Base-by-base conservation (phyloP, 2,888 invertebrate genomes). In the Steinernema scapterisci region DNA sequence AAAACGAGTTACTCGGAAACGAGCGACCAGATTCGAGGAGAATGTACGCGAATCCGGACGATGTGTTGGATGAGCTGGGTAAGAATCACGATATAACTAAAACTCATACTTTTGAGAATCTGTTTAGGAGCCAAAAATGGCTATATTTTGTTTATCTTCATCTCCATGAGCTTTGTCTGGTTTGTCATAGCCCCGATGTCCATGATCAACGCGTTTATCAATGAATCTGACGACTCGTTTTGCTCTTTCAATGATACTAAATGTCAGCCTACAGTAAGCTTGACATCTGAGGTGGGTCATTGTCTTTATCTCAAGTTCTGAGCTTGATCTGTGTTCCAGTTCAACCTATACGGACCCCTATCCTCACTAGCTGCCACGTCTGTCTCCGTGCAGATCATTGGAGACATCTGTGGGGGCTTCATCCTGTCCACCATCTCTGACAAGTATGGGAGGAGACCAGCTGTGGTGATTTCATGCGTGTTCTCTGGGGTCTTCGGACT, bases 401-500 rank as follows among this genome's bases (percentile, higher is more conserved):
- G 78, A 23, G 72, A 74, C 43, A 73, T 72, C 21, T 52, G 79
- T 23, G 78, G 78, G 43, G 79, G 72, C 44, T 25, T 45, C 31
- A 52, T 74, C 21, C 25, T 78, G 7, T 52, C 78, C 3, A 23
- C 25, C 11, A 13, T 78, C 19, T 70, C 76, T 13, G 78, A 78
- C 44, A 77, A 27, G 52, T 83, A 71, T 45, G 71, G 71, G 23
- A 71, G 71, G 19, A 71, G 44, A 9, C 82, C 79, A 9, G 76
- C 80, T 1, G 76, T 82, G 25, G 74, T 80, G 43, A 21, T 74
- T 19, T 77, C 79, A 27, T 48, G 78, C 19, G 23, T 81, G 2
- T 51, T 79, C 19, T 73, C 80, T 74, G 79, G 82, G 0, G 87
- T 92, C 43, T 91, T 92, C 82, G 93, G 93, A 48, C 87, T 92